Percentiles rank a stretch among this genome's conserved stretches.
phyloP scores from a whole-genome alignment of 2,888 invertebrate genomes.

The Pachydiplax longipennis region DNA sequence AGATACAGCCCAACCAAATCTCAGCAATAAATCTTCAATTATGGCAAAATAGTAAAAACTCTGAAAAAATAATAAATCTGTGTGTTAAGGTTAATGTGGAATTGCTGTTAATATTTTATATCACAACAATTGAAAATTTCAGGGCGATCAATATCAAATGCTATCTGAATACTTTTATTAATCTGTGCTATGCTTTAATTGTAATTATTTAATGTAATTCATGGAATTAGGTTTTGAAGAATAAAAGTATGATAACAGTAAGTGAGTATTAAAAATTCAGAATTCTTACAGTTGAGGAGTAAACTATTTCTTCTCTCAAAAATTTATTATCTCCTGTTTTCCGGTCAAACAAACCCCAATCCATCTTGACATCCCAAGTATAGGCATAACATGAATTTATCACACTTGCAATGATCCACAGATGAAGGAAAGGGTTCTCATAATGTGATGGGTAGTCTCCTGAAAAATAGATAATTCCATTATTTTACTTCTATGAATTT shows the following conservation, averaged over 20 bases:
- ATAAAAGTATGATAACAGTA: neutral
- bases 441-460: slow-evolving; percentile 68
- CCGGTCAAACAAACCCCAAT: slow-evolving; percentile 96
- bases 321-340: slow-evolving; percentile 91
- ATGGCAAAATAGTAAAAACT: slow-evolving; percentile 85
- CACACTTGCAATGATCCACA: slow-evolving; percentile 87
- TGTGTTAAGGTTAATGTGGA: neutral
- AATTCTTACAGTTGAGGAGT: slow-evolving; percentile 80
- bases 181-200: no score
- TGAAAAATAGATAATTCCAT: slow-evolving; percentile 55
- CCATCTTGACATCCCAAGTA: slow-evolving; percentile 98
- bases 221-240: no score
- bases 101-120: no score
- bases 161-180: no score
- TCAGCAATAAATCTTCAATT: slow-evolving; percentile 77
- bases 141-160: no score
- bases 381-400: slow-evolving; percentile 94
- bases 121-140: no score
- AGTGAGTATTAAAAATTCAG: slow-evolving; percentile 46
- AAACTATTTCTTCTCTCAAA: slow-evolving; percentile 93
- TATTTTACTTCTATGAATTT: slow-evolving; percentile 10
- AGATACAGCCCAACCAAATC: slow-evolving; percentile 80
- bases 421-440: slow-evolving; percentile 85
- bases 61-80: slow-evolving; percentile 57
- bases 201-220: no score